Evolutionary conservation across 1,140 invertebrate species (phyloP), one percentile per base, ranked within the genome.

Genomic region (Drosophila punjabiensis): DNA sequence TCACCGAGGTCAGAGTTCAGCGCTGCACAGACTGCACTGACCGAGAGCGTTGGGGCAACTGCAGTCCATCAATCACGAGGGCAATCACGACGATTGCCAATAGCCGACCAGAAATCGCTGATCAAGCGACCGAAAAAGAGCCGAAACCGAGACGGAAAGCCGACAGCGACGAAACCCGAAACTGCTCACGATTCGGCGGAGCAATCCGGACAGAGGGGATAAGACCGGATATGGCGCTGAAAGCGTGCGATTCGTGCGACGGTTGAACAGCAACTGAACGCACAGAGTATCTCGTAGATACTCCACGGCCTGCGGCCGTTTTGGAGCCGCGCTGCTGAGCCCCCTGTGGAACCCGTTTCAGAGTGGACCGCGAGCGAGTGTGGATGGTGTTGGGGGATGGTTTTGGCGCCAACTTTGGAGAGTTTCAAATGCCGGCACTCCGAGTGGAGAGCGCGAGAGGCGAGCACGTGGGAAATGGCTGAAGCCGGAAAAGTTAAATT

Each of bases 351-450:
- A 67, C 68, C 50, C 59, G 69, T 52, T 47, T 60, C 39, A 14
- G 35, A 58, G 68, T 71, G 69, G 35, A 67, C 39, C 39, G 66
- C 24, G 39, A 55, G 59, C 50, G 50, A 18, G 30, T 77, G 64
- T 88, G 66, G 66, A 60, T 61, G 75, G 84, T 88, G 78, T 78
- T 76, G 56, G 55, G 48, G 41, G 74, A 59, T 43, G 35, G 41
- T 81, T 87, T 88, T 88, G 84, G 80, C 84, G 84, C 84, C 80
- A 88, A 79, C 55, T 68, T 39, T 87, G 83, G 65, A 87, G 83
- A 87, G 56, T 87, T 83, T 66, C 9, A 37, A 50, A 59, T 70
- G 84, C 84, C 84, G 84, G 84, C 73, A 58, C 55, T 58, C 9
- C 35, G 3, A 37, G 18, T 77, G 56, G 9, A 35, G n/a, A 48